Percentiles rank a stretch among this genome's conserved stretches.
Evolutionary conservation across 2,888 invertebrate species (phyloP).

Genomic region (Nephrotoma flavescens): DNA sequence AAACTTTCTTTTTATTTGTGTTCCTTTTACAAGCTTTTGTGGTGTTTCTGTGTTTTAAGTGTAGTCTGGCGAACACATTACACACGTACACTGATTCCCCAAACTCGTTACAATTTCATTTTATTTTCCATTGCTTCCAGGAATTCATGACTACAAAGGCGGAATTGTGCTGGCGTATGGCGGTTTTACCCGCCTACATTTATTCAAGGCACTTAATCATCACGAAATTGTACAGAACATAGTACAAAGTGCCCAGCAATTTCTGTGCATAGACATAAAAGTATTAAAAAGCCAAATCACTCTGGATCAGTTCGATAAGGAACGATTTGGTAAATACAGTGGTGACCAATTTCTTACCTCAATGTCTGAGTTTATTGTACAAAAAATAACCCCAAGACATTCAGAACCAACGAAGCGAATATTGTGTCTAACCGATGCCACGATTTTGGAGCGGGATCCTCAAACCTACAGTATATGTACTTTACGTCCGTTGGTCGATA

Average conservation of each 20-base stretch:
- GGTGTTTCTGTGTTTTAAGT: neutral
- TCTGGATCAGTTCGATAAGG: constrained; percentile 70
- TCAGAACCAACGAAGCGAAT: constrained; percentile 75
- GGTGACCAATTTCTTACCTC: constrained; percentile 93
- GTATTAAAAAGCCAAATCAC: constrained; percentile 70
- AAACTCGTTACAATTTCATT: neutral
- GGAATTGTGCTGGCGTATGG: constrained; percentile 86
- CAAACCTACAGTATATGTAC: constrained; percentile 88
- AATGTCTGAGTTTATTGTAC: constrained; percentile 88
- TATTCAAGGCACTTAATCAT: constrained; percentile 74
- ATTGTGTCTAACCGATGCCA: constrained; percentile 88
- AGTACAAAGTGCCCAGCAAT: constrained; percentile 63
- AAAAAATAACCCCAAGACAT: constrained; percentile 75
- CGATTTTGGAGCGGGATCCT: constrained; percentile 91
- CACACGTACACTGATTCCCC: neutral
- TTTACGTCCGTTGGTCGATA: constrained; percentile 62
- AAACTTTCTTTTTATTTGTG: neutral
- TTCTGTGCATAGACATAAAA: constrained; percentile 71
- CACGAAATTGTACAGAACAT: constrained; percentile 80
- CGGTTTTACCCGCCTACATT: constrained; percentile 79
- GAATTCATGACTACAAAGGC: constrained; percentile 78
- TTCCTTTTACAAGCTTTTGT: neutral
- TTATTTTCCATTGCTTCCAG: constrained; percentile 20
- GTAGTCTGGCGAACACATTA: neutral
- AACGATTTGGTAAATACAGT: constrained; percentile 87